phyloP scores from a whole-genome alignment of 2,113 vertebrate genomes.

The Oncorhynchus kisutch region DNA sequence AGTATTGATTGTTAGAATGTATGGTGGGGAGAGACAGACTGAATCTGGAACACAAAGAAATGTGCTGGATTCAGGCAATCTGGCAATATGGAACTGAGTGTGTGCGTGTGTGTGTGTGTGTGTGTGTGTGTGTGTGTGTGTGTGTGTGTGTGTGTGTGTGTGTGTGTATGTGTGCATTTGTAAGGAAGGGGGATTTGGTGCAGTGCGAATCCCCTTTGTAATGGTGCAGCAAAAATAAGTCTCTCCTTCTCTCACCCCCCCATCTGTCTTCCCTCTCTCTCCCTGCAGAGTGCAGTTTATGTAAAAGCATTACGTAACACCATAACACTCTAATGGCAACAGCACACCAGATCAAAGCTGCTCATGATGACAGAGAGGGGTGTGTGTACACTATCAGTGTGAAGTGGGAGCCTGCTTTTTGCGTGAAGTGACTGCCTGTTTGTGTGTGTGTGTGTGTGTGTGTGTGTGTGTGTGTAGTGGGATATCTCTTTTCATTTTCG shows the following conservation, averaged over 20 bases:
- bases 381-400: slow-evolving; percentile 3
- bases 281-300: slow-evolving; percentile 62
- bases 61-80: no score
- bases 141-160: slow-evolving; percentile 15
- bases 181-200: slow-evolving; percentile 66
- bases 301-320: slow-evolving; percentile 75
- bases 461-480: slow-evolving; percentile 7
- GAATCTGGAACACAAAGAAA: background rate
- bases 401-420: background rate
- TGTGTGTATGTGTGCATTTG: slow-evolving; percentile 33
- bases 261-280: slow-evolving; percentile 19
- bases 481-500: no score
- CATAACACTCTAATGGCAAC: slow-evolving; percentile 57
- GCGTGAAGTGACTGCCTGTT: background rate
- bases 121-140: slow-evolving; percentile 15
- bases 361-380: slow-evolving; percentile 43
- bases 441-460: background rate
- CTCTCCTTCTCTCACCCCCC: slow-evolving; percentile 8
- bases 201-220: slow-evolving; percentile 71
- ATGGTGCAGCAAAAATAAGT: slow-evolving; percentile 56
- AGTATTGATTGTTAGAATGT: no score
- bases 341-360: slow-evolving; percentile 54
- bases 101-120: slow-evolving; percentile 9
- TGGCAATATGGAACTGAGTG: slow-evolving; percentile 13
- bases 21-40: no score